Evolutionary conservation across 1,140 invertebrate genomes (phyloP).

Genomic region (Melitaea cinxia): DNA sequence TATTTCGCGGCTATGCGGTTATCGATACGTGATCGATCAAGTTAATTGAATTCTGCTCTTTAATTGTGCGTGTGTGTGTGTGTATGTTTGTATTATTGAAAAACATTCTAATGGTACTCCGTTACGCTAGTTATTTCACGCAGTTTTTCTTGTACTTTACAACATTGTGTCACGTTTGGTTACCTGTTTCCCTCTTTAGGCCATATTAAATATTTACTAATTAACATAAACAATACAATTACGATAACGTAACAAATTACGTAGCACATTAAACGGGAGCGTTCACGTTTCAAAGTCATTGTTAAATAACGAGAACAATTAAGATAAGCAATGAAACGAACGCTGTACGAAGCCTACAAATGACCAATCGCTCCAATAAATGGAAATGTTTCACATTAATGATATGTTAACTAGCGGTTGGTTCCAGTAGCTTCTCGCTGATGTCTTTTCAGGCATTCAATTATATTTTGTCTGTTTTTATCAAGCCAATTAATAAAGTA

Average conservation of each 20-base stretch:
- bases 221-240: neutral
- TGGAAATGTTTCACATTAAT: neutral
- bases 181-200: neutral
- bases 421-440: neutral
- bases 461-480: no score
- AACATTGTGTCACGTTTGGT: no score
- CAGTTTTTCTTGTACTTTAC: no score
- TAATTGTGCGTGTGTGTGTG: no score
- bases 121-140: no score
- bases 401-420: neutral
- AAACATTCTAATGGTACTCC: no score
- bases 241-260: neutral
- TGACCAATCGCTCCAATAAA: neutral
- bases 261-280: neutral
- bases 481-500: no score
- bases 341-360: neutral
- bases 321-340: slow-evolving; percentile 16
- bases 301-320: slow-evolving; percentile 4
- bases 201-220: neutral
- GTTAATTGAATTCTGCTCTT: neutral
- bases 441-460: no score
- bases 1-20: neutral
- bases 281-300: neutral
- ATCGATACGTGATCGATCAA: neutral
- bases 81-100: no score